Evolutionary conservation across 2,888 invertebrate species (phyloP).

Genomic region (Oconnorella tubifera): DNA sequence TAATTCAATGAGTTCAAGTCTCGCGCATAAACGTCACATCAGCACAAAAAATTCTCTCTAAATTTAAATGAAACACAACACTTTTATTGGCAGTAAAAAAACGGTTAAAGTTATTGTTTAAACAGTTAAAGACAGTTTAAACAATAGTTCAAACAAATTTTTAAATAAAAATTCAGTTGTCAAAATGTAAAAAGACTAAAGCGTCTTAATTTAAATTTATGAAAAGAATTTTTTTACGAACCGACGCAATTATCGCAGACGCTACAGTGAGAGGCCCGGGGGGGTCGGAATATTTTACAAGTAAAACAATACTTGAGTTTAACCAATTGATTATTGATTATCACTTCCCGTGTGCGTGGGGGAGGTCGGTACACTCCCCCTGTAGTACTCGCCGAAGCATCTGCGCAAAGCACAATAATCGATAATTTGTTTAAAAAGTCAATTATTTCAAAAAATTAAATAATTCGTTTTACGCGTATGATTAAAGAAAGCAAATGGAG

Average conservation of each 20-base stretch:
- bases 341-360: conserved; percentile 37
- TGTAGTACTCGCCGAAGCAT: not conserved
- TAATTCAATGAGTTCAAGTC: no score
- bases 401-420: not conserved
- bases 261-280: conserved; percentile 96
- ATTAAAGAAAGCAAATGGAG: no score
- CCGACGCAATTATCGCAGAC: conserved; percentile 99
- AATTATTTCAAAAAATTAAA: no score
- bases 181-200: no score
- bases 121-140: not conserved
- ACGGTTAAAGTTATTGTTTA: no score
- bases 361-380: conserved; percentile 39
- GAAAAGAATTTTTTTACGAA: conserved; percentile 60
- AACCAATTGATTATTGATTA: conserved; percentile 60
- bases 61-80: not conserved
- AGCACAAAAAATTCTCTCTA: not conserved
- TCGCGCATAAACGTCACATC: no score
- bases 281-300: conserved; percentile 98
- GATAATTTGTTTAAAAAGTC: no score
- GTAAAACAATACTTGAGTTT: conserved; percentile 99
- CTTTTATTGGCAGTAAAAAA: not conserved
- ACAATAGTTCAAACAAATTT: no score
- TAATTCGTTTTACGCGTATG: no score
- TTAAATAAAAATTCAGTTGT: no score
- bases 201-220: not conserved